Percentiles rank a stretch among this genome's conserved stretches.
Conservation (phyloP, 2,797 vertebrate species). For the Macroramphosus scolopax region DNA sequence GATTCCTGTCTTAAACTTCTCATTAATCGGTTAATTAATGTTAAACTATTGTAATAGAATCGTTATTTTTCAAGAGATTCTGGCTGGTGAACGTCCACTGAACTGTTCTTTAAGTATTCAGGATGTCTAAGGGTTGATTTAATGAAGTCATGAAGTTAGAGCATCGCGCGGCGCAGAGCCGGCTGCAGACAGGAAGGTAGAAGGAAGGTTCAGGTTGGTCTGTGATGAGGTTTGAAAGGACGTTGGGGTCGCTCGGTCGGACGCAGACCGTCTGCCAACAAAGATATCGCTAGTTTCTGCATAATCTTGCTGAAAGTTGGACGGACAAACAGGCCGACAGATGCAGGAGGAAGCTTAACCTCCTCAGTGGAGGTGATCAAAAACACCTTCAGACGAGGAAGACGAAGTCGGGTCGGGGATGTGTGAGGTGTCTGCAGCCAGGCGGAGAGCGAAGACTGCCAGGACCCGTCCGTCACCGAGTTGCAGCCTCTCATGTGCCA, state of each 20-base stretch:
- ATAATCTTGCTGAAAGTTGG: too few species aligned
- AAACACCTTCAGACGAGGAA: neutral
- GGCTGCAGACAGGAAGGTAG: too few species aligned
- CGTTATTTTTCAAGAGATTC: slow-evolving; percentile 31
- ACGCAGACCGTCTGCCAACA: too few species aligned
- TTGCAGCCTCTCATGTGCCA: slow-evolving; percentile 24
- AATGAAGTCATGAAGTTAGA: slow-evolving; percentile 34
- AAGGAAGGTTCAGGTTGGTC: too few species aligned
- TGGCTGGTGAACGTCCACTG: slow-evolving; percentile 18
- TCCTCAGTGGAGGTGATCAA: neutral
- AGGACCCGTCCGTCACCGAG: slow-evolving; percentile 31
- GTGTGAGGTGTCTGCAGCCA: slow-evolving; percentile 7
- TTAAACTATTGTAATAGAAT: slow-evolving; percentile 39
- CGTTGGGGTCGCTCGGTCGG: too few species aligned
- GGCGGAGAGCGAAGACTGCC: slow-evolving; percentile 12
- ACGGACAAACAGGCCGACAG: neutral
- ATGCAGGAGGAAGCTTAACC: neutral
- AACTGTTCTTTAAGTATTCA: slow-evolving; percentile 27
- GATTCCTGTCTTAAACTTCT: slow-evolving; percentile 25
- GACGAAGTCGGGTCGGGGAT: neutral
- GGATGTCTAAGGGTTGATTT: slow-evolving; percentile 19
- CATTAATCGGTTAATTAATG: slow-evolving; percentile 56
- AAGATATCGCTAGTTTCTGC: too few species aligned
- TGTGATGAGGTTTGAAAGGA: too few species aligned
- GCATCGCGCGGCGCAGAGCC: too few species aligned